Conservation (phyloP, 2,888 invertebrate species). For the Aromia moschata region DNA sequence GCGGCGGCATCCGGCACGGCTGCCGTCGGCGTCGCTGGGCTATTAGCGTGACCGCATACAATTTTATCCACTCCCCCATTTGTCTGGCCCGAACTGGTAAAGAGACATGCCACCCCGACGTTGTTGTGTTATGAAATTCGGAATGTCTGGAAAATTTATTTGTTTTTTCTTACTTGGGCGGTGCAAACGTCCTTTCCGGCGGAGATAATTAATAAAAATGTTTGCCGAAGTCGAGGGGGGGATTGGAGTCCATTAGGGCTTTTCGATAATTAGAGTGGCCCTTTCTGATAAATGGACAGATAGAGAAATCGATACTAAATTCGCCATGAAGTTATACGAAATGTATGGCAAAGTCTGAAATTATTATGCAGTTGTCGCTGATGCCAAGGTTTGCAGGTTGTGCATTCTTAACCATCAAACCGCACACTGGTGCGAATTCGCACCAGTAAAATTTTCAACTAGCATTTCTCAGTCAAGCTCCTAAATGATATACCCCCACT, state of each 20-base stretch:
- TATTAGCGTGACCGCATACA: constrained; percentile 19
- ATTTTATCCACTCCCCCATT: constrained; percentile 12
- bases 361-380: too few relatives aligned
- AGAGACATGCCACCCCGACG: constrained; percentile 22
- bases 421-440: too few relatives aligned
- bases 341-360: too few relatives aligned
- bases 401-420: too few relatives aligned
- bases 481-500: too few relatives aligned
- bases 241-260: neutral
- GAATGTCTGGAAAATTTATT: constrained; percentile 21
- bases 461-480: too few relatives aligned
- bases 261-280: constrained; percentile 3
- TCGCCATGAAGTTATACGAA: too few relatives aligned
- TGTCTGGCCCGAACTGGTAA: constrained; percentile 17
- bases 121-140: constrained; percentile 20
- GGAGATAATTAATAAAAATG: constrained; percentile 9
- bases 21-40: constrained; percentile 1
- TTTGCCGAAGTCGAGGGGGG: neutral
- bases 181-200: neutral
- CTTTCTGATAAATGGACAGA: neutral
- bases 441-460: too few relatives aligned
- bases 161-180: constrained; percentile 23
- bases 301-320: neutral
- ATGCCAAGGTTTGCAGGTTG: too few relatives aligned
- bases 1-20: too few relatives aligned